Conservation (phyloP, 2,888 invertebrate genomes). For the Xestobium rufovillosum region DNA sequence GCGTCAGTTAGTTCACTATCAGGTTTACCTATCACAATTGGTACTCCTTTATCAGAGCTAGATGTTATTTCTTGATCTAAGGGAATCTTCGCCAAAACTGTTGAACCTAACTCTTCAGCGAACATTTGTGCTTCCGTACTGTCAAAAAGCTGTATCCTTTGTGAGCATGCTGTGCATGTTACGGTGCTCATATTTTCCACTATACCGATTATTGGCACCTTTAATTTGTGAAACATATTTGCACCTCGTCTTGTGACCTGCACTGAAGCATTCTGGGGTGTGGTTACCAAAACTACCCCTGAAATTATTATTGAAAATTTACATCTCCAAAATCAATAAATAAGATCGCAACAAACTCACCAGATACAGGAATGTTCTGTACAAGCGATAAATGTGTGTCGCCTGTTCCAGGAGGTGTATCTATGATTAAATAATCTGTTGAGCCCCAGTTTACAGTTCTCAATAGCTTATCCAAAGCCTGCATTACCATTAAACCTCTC, state of each 20-base stretch:
- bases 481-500: slow-evolving; percentile 96
- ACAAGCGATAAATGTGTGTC: slow-evolving; percentile 88
- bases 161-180: slow-evolving; percentile 68
- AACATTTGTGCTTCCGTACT: slow-evolving; percentile 48
- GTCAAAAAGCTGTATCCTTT: slow-evolving; percentile 63
- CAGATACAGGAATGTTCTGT: slow-evolving; percentile 81
- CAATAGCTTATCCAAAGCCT: slow-evolving; percentile 78
- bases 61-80: slow-evolving; percentile 61
- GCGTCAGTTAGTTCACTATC: slow-evolving; percentile 32
- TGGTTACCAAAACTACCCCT: slow-evolving; percentile 86
- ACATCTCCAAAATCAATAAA: slow-evolving; percentile 5
- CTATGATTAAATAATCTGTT: slow-evolving; percentile 80
- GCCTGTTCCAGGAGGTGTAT: slow-evolving; percentile 96
- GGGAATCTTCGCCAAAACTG: slow-evolving; percentile 65
- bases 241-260: slow-evolving; percentile 81
- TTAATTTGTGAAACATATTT: slow-evolving; percentile 78
- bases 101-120: slow-evolving; percentile 57
- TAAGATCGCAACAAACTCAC: slow-evolving; percentile 46
- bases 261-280: slow-evolving; percentile 82
- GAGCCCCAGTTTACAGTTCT: slow-evolving; percentile 84
- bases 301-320: slow-evolving; percentile 25
- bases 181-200: slow-evolving; percentile 86
- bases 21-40: slow-evolving; percentile 62
- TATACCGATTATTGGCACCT: slow-evolving; percentile 78
- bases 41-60: slow-evolving; percentile 66